Percentiles rank a stretch among this genome's conserved stretches.
Evolutionary conservation across 64 coral and sea anemone genomes (phyloP).

Genomic region (Montipora sp.): DNA sequence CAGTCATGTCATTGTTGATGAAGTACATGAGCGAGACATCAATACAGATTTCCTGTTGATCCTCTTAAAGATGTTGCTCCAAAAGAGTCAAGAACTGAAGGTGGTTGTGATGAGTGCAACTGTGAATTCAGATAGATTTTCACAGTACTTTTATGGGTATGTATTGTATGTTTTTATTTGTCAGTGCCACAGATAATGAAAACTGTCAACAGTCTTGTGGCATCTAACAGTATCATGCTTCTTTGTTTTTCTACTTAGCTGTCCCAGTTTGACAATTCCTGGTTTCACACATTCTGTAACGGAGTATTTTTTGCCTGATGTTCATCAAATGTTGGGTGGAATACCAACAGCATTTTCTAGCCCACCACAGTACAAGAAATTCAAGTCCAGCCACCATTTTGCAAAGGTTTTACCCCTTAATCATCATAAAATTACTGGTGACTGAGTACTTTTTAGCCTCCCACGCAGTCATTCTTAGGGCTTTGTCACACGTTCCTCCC

Average conservation of each 20-base stretch:
- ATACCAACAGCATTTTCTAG: not conserved
- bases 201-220: not conserved
- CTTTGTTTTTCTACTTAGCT: constrained; percentile 27
- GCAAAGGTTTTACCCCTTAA: not conserved
- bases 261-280: constrained; percentile 75
- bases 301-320: constrained; percentile 77
- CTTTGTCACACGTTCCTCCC: too few species aligned
- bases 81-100: constrained; percentile 47
- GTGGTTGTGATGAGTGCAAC: constrained; percentile 90
- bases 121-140: constrained; percentile 82
- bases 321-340: constrained; percentile 62
- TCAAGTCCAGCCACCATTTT: constrained; percentile 51
- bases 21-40: constrained; percentile 89
- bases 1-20: constrained; percentile 92
- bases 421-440: too few species aligned
- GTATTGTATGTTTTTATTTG: not conserved
- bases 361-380: constrained; percentile 61
- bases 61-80: constrained; percentile 68
- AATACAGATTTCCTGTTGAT: constrained; percentile 90
- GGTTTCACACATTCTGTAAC: constrained; percentile 79
- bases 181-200: not conserved
- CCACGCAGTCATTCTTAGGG: too few species aligned
- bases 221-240: not conserved
- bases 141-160: constrained; percentile 83
- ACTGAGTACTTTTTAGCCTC: too few species aligned